phyloP scores from a whole-genome alignment of 2,888 invertebrate genomes.

The Aradus depressus region DNA sequence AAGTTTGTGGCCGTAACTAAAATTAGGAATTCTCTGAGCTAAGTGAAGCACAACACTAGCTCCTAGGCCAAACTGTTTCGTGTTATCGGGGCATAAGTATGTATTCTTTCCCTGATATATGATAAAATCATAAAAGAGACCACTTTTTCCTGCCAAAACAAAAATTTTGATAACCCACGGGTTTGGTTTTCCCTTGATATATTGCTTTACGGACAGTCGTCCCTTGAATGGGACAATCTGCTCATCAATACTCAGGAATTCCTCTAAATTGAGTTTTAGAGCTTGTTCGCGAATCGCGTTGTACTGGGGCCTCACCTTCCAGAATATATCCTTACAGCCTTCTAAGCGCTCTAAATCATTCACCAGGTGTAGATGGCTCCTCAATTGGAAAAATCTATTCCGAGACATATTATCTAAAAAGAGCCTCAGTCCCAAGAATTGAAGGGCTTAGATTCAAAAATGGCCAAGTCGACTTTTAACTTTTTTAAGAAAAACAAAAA shows the following conservation, averaged over 20 bases:
- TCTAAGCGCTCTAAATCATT: too few species aligned
- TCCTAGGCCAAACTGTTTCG: constrained; percentile 23
- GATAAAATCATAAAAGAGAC: constrained; percentile 28
- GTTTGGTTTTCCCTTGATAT: constrained; percentile 29
- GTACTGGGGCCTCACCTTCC: constrained; percentile 19
- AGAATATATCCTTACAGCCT: constrained; percentile 11
- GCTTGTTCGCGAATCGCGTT: constrained; percentile 10
- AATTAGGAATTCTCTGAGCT: too few species aligned
- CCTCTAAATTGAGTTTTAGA: constrained; percentile 9
- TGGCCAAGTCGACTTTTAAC: too few species aligned
- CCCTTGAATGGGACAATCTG: constrained; percentile 30
- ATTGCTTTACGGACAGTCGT: constrained; percentile 27
- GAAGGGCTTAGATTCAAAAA: too few species aligned
- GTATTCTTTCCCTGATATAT: constrained; percentile 29
- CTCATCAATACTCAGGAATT: constrained; percentile 21
- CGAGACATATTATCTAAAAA: too few species aligned
- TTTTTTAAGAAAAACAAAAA: too few species aligned
- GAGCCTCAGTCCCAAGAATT: too few species aligned
- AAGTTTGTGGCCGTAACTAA: too few species aligned
- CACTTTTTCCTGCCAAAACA: constrained; percentile 27
- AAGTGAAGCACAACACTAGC: constrained; percentile 23
- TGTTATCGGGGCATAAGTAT: constrained; percentile 10
- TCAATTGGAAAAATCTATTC: too few species aligned
- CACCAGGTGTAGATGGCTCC: too few species aligned
- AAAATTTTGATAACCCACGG: constrained; percentile 30